phyloP scores from a whole-genome alignment of 2,888 invertebrate species.

The Tetranychus piercei region DNA sequence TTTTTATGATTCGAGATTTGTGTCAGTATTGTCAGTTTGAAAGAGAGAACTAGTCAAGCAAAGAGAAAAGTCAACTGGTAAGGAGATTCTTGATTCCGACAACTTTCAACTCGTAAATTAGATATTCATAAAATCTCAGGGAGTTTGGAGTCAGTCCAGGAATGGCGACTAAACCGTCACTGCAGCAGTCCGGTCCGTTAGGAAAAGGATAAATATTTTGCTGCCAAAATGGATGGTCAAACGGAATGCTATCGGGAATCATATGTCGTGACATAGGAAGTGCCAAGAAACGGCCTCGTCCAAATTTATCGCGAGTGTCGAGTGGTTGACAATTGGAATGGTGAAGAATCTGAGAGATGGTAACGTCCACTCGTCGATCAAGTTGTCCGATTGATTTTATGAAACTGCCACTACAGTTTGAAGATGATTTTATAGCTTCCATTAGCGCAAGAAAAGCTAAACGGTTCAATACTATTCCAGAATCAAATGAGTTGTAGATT shows the following conservation, averaged over 20 bases:
- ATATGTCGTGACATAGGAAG: conserved; percentile 80
- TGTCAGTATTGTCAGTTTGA: background rate
- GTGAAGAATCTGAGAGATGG: conserved; percentile 77
- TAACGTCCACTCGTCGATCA: conserved; percentile 60
- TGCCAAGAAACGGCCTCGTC: conserved; percentile 80
- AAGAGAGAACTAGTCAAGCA: background rate
- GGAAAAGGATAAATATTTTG: background rate
- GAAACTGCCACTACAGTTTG: conserved; percentile 47
- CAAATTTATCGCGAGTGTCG: conserved; percentile 63
- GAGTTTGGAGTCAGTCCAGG: background rate
- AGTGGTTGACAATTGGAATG: conserved; percentile 60
- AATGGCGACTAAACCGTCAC: background rate
- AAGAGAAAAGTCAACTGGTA: background rate
- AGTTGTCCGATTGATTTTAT: conserved; percentile 38
- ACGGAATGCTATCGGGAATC: conserved; percentile 42
- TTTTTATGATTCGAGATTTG: background rate
- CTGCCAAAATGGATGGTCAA: conserved; percentile 10
- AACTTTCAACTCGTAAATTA: background rate
- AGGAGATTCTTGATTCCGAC: background rate
- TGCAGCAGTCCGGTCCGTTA: background rate
- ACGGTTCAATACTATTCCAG: conserved; percentile 3
- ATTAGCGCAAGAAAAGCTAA: background rate
- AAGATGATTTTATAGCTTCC: background rate
- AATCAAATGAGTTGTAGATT: conserved; percentile 47
- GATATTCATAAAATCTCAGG: background rate